Conservation (phyloP, 2,113 vertebrate species). For the Uropsilus gracilis region DNA sequence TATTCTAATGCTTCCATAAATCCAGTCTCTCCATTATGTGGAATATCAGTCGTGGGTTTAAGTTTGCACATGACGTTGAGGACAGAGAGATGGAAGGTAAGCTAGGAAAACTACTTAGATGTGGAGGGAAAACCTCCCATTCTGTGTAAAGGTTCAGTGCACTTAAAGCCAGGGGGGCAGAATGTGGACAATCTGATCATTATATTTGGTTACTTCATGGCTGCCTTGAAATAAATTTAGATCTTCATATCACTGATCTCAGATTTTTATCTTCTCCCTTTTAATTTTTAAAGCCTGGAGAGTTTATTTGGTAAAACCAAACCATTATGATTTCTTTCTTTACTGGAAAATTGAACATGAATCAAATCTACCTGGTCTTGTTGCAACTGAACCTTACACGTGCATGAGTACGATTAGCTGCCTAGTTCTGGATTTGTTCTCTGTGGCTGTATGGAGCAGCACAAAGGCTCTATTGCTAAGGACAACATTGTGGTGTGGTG, state of each 20-base stretch:
- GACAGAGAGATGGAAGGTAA: constrained; percentile 87
- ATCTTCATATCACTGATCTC: background rate
- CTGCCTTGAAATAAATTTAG: background rate
- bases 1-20: constrained; percentile 86
- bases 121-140: constrained; percentile 57
- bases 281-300: background rate
- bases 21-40: constrained; percentile 87
- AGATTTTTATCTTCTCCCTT: background rate
- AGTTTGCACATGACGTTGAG: constrained; percentile 87
- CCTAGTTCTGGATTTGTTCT: constrained; percentile 37
- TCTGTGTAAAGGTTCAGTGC: constrained; percentile 66
- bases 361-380: constrained; percentile 28
- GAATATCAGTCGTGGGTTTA: constrained; percentile 89
- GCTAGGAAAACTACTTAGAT: constrained; percentile 82
- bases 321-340: background rate
- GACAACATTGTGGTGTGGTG: constrained; percentile 26
- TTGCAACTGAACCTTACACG: constrained; percentile 71
- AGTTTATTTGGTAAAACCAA: background rate
- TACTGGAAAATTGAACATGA: background rate
- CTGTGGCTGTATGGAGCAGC: constrained; percentile 73
- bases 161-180: constrained; percentile 44
- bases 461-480: constrained; percentile 56
- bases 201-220: constrained; percentile 27
- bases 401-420: constrained; percentile 67
- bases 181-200: background rate